phyloP scores from a whole-genome alignment of 2,888 invertebrate genomes.

The Dryobotodes eremita region DNA sequence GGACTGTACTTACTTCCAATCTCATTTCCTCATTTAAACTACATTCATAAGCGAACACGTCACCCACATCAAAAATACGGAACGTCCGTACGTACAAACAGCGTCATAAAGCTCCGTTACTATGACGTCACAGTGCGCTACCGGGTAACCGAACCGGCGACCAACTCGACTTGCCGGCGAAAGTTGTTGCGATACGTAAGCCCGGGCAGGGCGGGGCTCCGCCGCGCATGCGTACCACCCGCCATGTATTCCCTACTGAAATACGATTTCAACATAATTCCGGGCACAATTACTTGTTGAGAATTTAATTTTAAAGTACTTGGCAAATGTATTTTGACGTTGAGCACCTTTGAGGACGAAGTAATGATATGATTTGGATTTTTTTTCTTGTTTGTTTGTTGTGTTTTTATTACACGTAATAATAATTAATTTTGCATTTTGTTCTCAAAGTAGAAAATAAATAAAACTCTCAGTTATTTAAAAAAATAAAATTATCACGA shows the following conservation, averaged over 20 bases:
- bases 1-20: not conserved
- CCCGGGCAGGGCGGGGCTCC: slow-evolving; percentile 87
- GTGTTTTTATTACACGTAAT: not conserved
- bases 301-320: slow-evolving; percentile 78
- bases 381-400: slow-evolving; percentile 35
- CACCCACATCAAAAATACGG: slow-evolving; percentile 7
- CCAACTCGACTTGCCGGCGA: slow-evolving; percentile 54
- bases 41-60: not conserved
- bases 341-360: slow-evolving; percentile 50
- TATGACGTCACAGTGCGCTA: slow-evolving; percentile 55
- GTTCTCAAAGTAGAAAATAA: not conserved
- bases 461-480: not conserved
- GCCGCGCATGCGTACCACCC: slow-evolving; percentile 80
- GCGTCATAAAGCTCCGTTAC: slow-evolving; percentile 39
- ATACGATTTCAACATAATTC: slow-evolving; percentile 78
- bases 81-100: slow-evolving; percentile 42
- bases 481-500: no score
- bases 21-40: not conserved
- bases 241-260: slow-evolving; percentile 60
- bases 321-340: slow-evolving; percentile 70
- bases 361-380: slow-evolving; percentile 56
- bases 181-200: slow-evolving; percentile 63
- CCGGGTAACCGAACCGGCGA: slow-evolving; percentile 61
- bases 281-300: slow-evolving; percentile 78
- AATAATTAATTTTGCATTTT: not conserved